Evolutionary conservation across 2,113 vertebrate species (phyloP).

Genomic region (Corythoichthys intestinalis): DNA sequence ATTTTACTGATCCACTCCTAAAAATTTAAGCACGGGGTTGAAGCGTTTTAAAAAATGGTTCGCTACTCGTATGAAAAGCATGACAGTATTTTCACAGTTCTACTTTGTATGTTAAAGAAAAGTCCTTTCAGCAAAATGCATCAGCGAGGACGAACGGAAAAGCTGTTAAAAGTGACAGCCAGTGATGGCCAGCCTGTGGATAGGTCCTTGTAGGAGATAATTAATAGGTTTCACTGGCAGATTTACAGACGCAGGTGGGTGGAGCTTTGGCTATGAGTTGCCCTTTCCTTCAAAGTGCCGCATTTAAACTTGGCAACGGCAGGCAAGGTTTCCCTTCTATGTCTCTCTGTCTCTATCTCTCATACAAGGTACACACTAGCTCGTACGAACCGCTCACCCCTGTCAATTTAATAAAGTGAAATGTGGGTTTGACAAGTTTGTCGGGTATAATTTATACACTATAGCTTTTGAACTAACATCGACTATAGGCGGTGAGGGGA

Average conservation of each 20-base stretch:
- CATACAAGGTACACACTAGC: neutral
- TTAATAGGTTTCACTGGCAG: conserved; percentile 66
- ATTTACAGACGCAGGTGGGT: conserved; percentile 53
- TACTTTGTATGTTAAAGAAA: conserved; percentile 40
- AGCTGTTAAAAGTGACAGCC: conserved; percentile 65
- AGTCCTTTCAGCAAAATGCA: conserved; percentile 41
- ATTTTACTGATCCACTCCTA: conserved; percentile 21
- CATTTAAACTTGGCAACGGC: conserved; percentile 45
- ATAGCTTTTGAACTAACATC: neutral
- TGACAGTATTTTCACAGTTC: conserved; percentile 30
- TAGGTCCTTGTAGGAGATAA: conserved; percentile 64
- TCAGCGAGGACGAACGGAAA: conserved; percentile 37
- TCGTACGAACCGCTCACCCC: neutral
- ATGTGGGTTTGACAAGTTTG: neutral
- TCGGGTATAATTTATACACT: neutral
- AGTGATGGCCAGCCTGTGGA: conserved; percentile 56
- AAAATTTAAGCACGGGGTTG: conserved; percentile 17
- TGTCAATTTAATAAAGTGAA: conserved; percentile 20
- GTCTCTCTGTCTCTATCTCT: neutral
- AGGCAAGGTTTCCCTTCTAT: conserved; percentile 25
- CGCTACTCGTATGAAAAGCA: conserved; percentile 26
- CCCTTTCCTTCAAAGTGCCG: conserved; percentile 49
- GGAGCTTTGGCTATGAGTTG: conserved; percentile 38
- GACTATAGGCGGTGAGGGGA: neutral
- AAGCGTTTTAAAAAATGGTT: conserved; percentile 41